Conservation (phyloP, 2,888 invertebrate genomes). For the Teleogryllus oceanicus region DNA sequence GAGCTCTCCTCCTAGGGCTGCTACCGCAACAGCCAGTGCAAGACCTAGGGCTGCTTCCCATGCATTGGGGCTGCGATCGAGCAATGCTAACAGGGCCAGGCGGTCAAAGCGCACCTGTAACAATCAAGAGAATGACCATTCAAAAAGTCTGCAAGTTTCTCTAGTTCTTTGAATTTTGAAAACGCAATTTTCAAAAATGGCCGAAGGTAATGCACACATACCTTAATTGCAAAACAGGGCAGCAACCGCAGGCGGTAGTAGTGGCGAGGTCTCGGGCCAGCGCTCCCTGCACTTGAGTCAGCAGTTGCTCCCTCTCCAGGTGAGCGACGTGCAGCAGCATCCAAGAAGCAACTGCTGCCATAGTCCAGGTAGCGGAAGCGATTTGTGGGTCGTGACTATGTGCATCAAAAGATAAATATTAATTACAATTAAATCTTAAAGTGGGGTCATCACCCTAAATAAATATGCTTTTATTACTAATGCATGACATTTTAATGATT, state of each 20-base stretch:
- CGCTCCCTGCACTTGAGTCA: neutral
- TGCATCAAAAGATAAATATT: no score
- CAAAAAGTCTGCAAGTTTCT: no score
- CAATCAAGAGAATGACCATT: neutral
- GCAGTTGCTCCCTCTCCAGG: neutral
- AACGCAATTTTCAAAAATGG: no score
- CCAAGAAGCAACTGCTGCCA: neutral
- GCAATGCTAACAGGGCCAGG: conserved; percentile 81
- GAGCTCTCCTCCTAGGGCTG: conserved; percentile 78
- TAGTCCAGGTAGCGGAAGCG: conserved; percentile 12
- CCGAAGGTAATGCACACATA: neutral
- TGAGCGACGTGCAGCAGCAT: neutral
- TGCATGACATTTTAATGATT: no score
- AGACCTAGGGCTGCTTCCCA: conserved; percentile 79
- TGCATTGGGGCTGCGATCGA: conserved; percentile 86
- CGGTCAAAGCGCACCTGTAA: conserved; percentile 86
- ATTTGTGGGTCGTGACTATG: neutral
- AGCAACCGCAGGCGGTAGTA: conserved; percentile 66
- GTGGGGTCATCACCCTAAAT: no score
- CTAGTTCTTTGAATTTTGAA: no score
- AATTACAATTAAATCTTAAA: no score
- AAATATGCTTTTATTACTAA: no score
- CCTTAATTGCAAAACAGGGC: conserved; percentile 37
- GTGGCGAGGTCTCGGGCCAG: conserved; percentile 48
- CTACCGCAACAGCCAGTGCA: conserved; percentile 77